These are phyloP conservation scores for Paguma larvata DNA, from an alignment of 2,797 vertebrate species.

Conservation along the genomic window DNA sequence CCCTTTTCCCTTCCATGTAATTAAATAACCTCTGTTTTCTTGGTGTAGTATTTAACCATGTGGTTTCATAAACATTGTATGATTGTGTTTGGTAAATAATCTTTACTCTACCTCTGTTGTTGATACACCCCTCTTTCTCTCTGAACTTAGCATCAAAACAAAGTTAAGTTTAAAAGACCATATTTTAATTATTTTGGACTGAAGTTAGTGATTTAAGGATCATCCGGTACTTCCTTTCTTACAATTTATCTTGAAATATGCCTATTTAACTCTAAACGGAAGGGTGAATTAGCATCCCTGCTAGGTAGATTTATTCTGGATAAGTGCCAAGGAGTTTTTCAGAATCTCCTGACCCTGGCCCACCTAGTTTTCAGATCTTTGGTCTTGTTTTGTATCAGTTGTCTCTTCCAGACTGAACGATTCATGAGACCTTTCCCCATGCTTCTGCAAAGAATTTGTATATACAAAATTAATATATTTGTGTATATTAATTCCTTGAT, in stretches of 20 bases:
- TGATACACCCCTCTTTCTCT: background rate
- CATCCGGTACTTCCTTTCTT: background rate
- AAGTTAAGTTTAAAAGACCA: background rate
- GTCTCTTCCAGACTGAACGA: background rate
- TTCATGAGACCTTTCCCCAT: background rate
- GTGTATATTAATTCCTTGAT: background rate
- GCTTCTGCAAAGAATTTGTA: background rate
- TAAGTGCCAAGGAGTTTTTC: background rate
- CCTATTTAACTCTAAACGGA: background rate
- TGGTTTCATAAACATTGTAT: constrained; percentile 40
- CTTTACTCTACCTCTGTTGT: background rate
- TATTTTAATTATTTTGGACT: background rate
- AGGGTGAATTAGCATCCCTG: background rate
- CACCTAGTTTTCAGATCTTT: background rate
- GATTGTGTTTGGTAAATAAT: constrained; percentile 54
- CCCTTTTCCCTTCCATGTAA: background rate
- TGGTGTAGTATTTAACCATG: background rate
- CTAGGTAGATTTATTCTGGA: background rate
- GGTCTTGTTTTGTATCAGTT: background rate
- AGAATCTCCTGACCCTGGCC: background rate
- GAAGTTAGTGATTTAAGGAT: background rate
- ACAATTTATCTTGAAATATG: background rate
- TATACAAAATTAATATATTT: background rate
- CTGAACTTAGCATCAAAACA: background rate
- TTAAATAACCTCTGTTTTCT: constrained; percentile 11